A percentile compares a stretch with the other conserved stretches of the same genome.
phyloP scores from a whole-genome alignment of 2,888 invertebrate genomes.

The Dryomyza anilis region DNA sequence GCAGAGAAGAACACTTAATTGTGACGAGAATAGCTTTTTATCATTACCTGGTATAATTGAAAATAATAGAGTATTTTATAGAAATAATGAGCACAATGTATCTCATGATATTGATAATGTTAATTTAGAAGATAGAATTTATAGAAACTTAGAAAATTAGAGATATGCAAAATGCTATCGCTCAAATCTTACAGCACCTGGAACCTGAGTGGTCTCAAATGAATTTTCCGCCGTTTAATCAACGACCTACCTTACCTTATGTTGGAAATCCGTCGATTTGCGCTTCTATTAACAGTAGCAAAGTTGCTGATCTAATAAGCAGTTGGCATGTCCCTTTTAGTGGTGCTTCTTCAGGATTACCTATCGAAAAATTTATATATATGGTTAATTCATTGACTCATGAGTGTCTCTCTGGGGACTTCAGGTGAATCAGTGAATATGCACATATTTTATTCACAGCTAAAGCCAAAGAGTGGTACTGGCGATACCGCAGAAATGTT shows the following conservation, averaged over 20 bases:
- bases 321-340: not conserved
- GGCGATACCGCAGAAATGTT: too few species aligned
- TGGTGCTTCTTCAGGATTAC: not conserved
- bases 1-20: not conserved
- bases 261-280: not conserved
- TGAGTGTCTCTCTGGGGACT: not conserved
- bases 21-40: not conserved
- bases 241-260: not conserved
- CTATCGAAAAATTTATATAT: too few species aligned
- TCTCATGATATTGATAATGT: not conserved
- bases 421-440: not conserved
- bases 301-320: not conserved
- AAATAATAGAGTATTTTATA: not conserved
- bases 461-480: slow-evolving; percentile 13
- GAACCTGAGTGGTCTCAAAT: not conserved
- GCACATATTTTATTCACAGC: slow-evolving; percentile 5
- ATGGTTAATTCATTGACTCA: not conserved
- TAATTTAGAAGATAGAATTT: not conserved
- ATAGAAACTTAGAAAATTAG: not conserved
- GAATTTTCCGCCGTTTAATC: not conserved
- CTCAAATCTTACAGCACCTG: not conserved
- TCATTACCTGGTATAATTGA: not conserved
- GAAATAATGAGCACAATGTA: not conserved
- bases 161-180: not conserved
- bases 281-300: not conserved